Base-by-base conservation (phyloP, 2,888 invertebrate genomes). In the Siphonodentalium dalli region DNA sequence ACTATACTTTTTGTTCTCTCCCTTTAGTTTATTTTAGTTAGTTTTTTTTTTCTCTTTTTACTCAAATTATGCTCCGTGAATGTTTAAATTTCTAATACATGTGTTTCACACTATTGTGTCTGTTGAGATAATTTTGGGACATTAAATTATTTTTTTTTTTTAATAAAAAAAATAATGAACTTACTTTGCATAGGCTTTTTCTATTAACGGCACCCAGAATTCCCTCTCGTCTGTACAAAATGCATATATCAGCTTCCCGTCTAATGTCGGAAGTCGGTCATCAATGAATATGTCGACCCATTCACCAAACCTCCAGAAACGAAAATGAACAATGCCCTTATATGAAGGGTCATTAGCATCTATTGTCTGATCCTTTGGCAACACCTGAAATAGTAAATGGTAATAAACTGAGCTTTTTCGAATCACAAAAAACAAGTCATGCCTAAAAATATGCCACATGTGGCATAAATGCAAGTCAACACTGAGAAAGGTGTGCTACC, bases 101-200 rank as follows among this genome's bases (percentile, higher is more conserved):
- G n/a, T n/a, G n/a, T n/a, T n/a, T n/a, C n/a, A n/a, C n/a, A n/a
- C n/a, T n/a, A n/a, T n/a, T n/a, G n/a, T n/a, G n/a, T n/a, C n/a
- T n/a, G n/a, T n/a, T n/a, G n/a, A n/a, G n/a, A n/a, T n/a, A n/a
- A n/a, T n/a, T n/a, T n/a, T n/a, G n/a, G n/a, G n/a, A n/a, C n/a
- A n/a, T n/a, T n/a, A n/a, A n/a, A n/a, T n/a, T n/a, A n/a, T n/a
- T n/a, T n/a, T n/a, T n/a, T n/a, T n/a, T n/a, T n/a, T n/a, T n/a
- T n/a, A n/a, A 27, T 39, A 11, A 11, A 38, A 21, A 6, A 15
- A 15, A 38, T 27, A 11, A 5, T 26, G 33, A 9, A 49, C 78
- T 66, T 68, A 82, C 82, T 83, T 83, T 20, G 83, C 83, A 67
- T 82, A 83, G 1, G 83, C 83, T 58, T 83, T 83, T 58, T 83